Evolutionary conservation across 2,797 vertebrate genomes (phyloP).

Genomic region (Macroramphosus scolopax): DNA sequence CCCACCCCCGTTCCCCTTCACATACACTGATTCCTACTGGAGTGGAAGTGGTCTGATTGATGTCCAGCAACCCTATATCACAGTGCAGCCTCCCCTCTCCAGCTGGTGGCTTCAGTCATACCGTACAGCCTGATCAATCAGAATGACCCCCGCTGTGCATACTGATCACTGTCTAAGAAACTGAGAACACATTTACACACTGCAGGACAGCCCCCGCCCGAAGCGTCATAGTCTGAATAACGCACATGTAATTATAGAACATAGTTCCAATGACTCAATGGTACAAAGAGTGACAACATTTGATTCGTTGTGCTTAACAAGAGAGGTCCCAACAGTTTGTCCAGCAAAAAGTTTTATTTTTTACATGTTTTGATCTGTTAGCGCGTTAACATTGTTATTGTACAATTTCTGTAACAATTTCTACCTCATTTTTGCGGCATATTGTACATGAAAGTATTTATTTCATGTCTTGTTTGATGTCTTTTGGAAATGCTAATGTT

Average conservation of each 20-base stretch:
- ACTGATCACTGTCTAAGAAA: slow-evolving; percentile 63
- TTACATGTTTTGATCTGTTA: slow-evolving; percentile 74
- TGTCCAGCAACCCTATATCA: slow-evolving; percentile 79
- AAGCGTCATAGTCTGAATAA: slow-evolving; percentile 6
- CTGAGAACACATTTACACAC: slow-evolving; percentile 48
- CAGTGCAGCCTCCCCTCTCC: slow-evolving; percentile 68
- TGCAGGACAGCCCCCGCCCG: slow-evolving; percentile 27
- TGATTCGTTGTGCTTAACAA: slow-evolving; percentile 5
- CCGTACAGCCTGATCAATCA: slow-evolving; percentile 73
- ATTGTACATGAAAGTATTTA: slow-evolving; percentile 99
- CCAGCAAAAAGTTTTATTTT: slow-evolving; percentile 77
- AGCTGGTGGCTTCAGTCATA: slow-evolving; percentile 80
- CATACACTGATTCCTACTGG: slow-evolving; percentile 58
- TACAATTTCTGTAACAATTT: slow-evolving; percentile 96
- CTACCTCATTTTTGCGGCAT: slow-evolving; percentile 98
- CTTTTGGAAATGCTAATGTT: slow-evolving; percentile 87
- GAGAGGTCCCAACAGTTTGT: slow-evolving; percentile 67
- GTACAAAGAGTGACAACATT: slow-evolving; percentile 3
- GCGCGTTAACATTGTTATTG: slow-evolving; percentile 77
- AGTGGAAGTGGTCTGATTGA: slow-evolving; percentile 77
- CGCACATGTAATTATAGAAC: slow-evolving; percentile 36
- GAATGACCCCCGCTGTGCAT: slow-evolving; percentile 64
- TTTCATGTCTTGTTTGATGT: slow-evolving; percentile 94
- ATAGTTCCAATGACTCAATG: slow-evolving; percentile 20
- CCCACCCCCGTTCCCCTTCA: slow-evolving; percentile 25